A percentile compares a stretch with the other conserved stretches of the same genome.
Conservation (phyloP, 2,797 vertebrate species). For the Lateolabrax maculatus region DNA sequence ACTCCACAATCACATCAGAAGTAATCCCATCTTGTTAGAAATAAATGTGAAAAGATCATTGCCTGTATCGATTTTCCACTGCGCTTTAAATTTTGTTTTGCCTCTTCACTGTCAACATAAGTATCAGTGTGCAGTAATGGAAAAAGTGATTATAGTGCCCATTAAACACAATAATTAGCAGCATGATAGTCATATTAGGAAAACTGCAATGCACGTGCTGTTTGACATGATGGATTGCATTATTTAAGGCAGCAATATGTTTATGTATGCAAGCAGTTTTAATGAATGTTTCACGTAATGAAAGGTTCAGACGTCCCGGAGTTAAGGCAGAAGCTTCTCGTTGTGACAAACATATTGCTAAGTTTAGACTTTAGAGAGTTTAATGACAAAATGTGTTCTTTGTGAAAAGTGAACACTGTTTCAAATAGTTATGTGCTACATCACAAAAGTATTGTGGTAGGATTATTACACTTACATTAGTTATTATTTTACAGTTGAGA, state of each 20-base stretch:
- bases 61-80: slow-evolving; percentile 28
- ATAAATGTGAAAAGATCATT: slow-evolving; percentile 40
- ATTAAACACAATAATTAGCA: slow-evolving; percentile 70
- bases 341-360: slow-evolving; percentile 12
- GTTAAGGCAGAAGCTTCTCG: slow-evolving; percentile 12
- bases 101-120: slow-evolving; percentile 36
- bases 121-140: slow-evolving; percentile 48
- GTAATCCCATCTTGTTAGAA: slow-evolving; percentile 14
- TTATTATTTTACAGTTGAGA: neutral
- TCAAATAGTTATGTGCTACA: neutral
- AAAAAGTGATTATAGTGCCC: slow-evolving; percentile 63
- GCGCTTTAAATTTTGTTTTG: slow-evolving; percentile 34
- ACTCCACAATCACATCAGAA: slow-evolving; percentile 15
- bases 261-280: slow-evolving; percentile 41
- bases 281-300: slow-evolving; percentile 33
- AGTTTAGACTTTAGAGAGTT: no score
- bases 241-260: slow-evolving; percentile 64
- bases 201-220: slow-evolving; percentile 48
- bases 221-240: slow-evolving; percentile 61
- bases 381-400: no score
- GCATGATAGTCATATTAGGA: slow-evolving; percentile 61
- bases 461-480: neutral
- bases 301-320: slow-evolving; percentile 18
- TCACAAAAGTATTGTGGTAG: neutral
- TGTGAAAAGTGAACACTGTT: neutral